Base-by-base conservation (phyloP, 37 sponge, comb jelly and placozoan genomes). In the Halisarca cf. caerulea region DNA sequence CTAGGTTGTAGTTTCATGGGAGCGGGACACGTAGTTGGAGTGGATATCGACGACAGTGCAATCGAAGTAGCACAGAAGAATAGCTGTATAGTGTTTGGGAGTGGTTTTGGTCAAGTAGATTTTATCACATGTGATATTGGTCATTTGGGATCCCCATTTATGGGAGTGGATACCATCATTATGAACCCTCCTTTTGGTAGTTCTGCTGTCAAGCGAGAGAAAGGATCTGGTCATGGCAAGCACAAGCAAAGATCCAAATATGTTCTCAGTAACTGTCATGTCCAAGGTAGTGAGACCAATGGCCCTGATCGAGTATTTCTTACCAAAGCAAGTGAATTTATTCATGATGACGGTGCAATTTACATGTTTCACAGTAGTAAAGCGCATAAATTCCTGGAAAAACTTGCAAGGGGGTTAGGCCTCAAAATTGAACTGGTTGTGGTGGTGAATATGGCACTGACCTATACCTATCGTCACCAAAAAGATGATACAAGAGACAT, bases 141-240 rank as follows among this genome's bases (percentile, higher is more conserved):
- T 0, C 43, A 80, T 0, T 17, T 87, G 33, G 24, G 18, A 24
- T 43, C 51, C 30, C 0, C 58, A 40, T 2, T 57, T 2, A 71
- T 58, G 54, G 59, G 78, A 34, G 86, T 92, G 39, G 95, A 98
- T 81, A 82, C 88, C 3, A 93, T 94, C 5, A 83, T 98, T 2
- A 96, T 89, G 93, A 98, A 98, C 62, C 99, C 97, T 27, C 99
- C 99, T 4, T 98, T 96, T 90, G 99, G 99, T 8, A 90, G 91
- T 11, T 34, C 32, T 30, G 35, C 69, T 3, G 35, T 30, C 33
- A 34, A 28, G 4, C 35, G 73, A 40, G 20, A 41, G 44, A 5
- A 74, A 37, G 42, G 77, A 41, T 41, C 2, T 5, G 7, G 18
- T n/a, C 20, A 74, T 1, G 1, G 11, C 11, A 40, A 24, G 24